A percentile compares a stretch with the other conserved stretches of the same genome.
Evolutionary conservation across 2,797 vertebrate genomes (phyloP).

Genomic region (Gephyroberyx darwinii): DNA sequence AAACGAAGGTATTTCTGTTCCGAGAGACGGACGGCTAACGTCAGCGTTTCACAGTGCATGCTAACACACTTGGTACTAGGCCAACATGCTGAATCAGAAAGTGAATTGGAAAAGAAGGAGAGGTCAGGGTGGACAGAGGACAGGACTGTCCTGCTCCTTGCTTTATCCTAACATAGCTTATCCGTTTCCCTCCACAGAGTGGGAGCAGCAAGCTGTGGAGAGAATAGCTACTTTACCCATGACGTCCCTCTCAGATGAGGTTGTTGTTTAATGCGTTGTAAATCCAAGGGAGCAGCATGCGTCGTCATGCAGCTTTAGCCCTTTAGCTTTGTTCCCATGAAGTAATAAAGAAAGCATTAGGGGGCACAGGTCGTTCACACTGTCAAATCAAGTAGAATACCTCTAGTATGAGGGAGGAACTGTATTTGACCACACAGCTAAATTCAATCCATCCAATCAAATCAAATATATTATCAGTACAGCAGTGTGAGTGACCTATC

Average conservation of each 20-base stretch:
- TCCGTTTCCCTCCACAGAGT: neutral
- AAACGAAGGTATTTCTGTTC: too few species aligned
- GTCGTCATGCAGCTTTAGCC: neutral
- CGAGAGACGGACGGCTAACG: too few species aligned
- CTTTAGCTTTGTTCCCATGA: neutral
- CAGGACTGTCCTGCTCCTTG: neutral
- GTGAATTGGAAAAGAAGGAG: too few species aligned
- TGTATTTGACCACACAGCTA: too few species aligned
- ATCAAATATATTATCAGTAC: too few species aligned
- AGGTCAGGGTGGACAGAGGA: neutral
- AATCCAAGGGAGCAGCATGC: neutral
- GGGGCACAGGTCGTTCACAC: neutral
- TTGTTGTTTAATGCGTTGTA: neutral
- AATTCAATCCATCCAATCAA: too few species aligned
- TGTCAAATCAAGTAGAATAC: too few species aligned
- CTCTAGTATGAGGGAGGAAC: too few species aligned
- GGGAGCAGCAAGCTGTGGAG: neutral
- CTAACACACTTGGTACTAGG: too few species aligned
- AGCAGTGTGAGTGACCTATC: neutral
- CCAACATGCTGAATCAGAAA: too few species aligned
- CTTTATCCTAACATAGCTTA: neutral
- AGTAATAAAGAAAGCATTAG: too few species aligned
- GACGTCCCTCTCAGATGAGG: neutral
- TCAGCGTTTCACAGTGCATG: neutral
- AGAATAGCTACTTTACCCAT: neutral